Conservation (phyloP, 2,113 vertebrate species). For the Micronycteris hirsuta region DNA sequence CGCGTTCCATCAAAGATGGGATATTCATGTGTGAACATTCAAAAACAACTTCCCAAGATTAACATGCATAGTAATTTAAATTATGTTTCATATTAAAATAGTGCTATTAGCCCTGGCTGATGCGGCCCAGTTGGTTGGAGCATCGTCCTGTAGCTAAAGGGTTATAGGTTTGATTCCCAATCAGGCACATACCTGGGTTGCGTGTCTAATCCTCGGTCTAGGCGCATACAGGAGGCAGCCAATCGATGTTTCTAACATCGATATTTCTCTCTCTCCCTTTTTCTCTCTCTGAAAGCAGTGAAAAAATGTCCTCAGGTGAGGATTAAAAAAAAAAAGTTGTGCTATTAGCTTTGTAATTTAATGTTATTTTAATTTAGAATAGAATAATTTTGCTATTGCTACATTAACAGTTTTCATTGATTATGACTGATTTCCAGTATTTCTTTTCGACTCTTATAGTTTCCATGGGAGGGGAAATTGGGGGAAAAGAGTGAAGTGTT, state of each 20-base stretch:
- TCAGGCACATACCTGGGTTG: no score
- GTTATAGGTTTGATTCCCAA: no score
- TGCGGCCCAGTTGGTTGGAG: no score
- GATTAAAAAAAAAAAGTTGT: background rate
- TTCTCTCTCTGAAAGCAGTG: no score
- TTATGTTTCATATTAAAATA: background rate
- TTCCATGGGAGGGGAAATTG: no score
- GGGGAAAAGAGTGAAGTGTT: no score
- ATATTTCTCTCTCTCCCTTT: no score
- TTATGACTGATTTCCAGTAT: constrained; percentile 5
- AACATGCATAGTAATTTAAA: background rate
- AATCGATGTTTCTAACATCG: no score
- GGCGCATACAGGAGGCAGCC: no score
- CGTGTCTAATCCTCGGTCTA: no score
- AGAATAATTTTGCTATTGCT: background rate
- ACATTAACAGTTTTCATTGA: constrained; percentile 3
- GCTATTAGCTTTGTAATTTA: background rate
- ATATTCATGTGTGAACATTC: background rate
- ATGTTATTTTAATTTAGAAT: background rate
- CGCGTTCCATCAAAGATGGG: background rate
- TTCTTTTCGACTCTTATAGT: background rate
- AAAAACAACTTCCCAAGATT: background rate
- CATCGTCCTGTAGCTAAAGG: no score
- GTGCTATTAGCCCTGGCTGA: background rate
- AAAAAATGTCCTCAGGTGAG: no score